Base-by-base conservation (phyloP, 2,797 vertebrate species). In the Dipus sagitta region DNA sequence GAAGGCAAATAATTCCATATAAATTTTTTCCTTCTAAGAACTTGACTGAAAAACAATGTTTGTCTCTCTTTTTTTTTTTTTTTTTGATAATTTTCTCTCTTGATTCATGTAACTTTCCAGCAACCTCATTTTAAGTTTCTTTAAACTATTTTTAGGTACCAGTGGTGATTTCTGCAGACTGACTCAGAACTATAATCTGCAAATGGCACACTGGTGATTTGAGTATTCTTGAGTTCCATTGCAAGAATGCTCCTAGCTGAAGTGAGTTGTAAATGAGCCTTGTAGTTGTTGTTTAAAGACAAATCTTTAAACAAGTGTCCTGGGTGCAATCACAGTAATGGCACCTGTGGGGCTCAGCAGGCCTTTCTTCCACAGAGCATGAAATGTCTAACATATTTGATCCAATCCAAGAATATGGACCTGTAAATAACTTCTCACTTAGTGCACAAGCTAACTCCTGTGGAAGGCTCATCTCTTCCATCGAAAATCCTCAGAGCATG, bases 251-350 rank as follows among this genome's bases (percentile, higher is more conserved):
- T 93, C 1, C 0, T 77, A 92, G 83, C 38, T 77, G 34, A 62
- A 93, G 68, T 89, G 68, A 83, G n/a, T 54, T 95, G 92, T 90
- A 72, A 93, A 92, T 91, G 62, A 32, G 26, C 42, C 67, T 94
- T 79, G 21, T 72, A 95, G 87, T 34, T 90, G 67, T 86, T 77
- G 32, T 93, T 95, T 95, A 95, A 95, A 90, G 82, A 72, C 0
- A 86, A 77, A 80, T 84, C 18, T 72, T 93, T 93, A 86, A 90
- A 77, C 54, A 92, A 90, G 75, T 15, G 62, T 12, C 60, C 26
- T 42, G 67, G 38, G 85, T 86, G 0, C 82, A 88, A 93, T 93
- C 94, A 83, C 47, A 52, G 42, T 68, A 64, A 77, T 15, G 24
- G 11, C 64, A 42, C 88, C 81, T 89, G 42, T 52, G 72, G 67